Percentiles rank a stretch among this genome's conserved stretches.
Evolutionary conservation across 1,140 invertebrate genomes (phyloP).

Genomic region (Augochlora pura): DNA sequence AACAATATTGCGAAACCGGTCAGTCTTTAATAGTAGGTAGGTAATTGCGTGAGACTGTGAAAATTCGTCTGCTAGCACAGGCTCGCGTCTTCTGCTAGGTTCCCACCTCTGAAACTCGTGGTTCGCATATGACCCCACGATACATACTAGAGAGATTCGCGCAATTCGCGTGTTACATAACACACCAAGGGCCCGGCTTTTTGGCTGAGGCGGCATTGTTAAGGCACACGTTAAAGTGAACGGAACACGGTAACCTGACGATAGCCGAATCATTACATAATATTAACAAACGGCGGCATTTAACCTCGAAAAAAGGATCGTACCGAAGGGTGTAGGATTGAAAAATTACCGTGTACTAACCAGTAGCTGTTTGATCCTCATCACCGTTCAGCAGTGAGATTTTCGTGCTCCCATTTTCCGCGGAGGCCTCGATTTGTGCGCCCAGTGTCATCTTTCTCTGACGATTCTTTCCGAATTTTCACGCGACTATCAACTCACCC

Average conservation of each 20-base stretch:
- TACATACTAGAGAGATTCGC: constrained; percentile 53
- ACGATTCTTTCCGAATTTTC: background rate
- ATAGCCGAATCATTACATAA: constrained; percentile 53
- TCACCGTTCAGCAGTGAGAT: constrained; percentile 72
- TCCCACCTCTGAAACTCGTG: constrained; percentile 47
- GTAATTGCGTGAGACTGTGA: background rate
- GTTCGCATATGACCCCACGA: constrained; percentile 62
- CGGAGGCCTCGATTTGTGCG: constrained; percentile 73
- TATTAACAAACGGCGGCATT: background rate
- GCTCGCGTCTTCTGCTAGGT: constrained; percentile 79
- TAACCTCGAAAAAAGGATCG: constrained; percentile 25
- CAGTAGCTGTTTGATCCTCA: constrained; percentile 59
- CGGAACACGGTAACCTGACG: constrained; percentile 22
- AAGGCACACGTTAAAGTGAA: constrained; percentile 12
- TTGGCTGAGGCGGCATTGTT: constrained; percentile 19
- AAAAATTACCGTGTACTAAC: constrained; percentile 50
- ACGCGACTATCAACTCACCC: background rate
- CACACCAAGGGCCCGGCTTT: constrained; percentile 45
- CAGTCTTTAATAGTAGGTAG: background rate
- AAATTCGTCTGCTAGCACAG: constrained; percentile 54
- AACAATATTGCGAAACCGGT: background rate
- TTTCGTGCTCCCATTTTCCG: constrained; percentile 72
- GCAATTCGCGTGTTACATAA: constrained; percentile 66
- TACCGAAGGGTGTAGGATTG: background rate
- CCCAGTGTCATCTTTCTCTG: constrained; percentile 74